Percentiles rank a stretch among this genome's conserved stretches.
These are phyloP conservation scores for Ameiurus melas DNA, from an alignment of 2,113 vertebrate genomes.

Conservation along the genomic window DNA sequence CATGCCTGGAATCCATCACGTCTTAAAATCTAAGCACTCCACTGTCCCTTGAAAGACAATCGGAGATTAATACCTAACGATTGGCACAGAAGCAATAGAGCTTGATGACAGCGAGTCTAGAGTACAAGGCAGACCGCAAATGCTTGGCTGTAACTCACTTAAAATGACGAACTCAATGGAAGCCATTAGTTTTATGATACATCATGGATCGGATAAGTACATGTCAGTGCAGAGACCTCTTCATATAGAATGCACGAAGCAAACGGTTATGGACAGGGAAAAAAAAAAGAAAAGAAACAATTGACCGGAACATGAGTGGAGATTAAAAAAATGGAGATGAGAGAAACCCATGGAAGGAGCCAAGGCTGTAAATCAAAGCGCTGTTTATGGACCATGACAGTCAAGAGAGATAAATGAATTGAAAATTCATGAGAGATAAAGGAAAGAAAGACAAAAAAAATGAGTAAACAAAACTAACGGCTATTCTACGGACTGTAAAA, in stretches of 20 bases:
- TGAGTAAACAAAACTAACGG: background rate
- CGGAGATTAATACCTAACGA: slow-evolving; percentile 30
- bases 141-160: slow-evolving; percentile 32
- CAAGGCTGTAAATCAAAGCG: slow-evolving; percentile 1
- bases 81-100: slow-evolving; percentile 2
- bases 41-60: slow-evolving; percentile 1
- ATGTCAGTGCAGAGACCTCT: slow-evolving; percentile 10
- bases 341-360: no score
- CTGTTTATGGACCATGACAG: background rate
- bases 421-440: background rate
- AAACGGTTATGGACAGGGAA: background rate
- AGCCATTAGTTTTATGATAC: slow-evolving; percentile 34
- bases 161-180: slow-evolving; percentile 30
- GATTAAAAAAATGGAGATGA: background rate
- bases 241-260: background rate
- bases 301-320: background rate
- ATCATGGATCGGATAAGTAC: slow-evolving; percentile 14
- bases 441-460: background rate
- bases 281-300: background rate
- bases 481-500: background rate
- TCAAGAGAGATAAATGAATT: background rate
- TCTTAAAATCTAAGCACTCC: background rate
- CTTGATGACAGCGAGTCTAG: slow-evolving; percentile 20
- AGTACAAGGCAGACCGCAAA: slow-evolving; percentile 38
- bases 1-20: background rate